Conservation (phyloP, 2,888 invertebrate genomes). For the Ormyrus thymus region DNA sequence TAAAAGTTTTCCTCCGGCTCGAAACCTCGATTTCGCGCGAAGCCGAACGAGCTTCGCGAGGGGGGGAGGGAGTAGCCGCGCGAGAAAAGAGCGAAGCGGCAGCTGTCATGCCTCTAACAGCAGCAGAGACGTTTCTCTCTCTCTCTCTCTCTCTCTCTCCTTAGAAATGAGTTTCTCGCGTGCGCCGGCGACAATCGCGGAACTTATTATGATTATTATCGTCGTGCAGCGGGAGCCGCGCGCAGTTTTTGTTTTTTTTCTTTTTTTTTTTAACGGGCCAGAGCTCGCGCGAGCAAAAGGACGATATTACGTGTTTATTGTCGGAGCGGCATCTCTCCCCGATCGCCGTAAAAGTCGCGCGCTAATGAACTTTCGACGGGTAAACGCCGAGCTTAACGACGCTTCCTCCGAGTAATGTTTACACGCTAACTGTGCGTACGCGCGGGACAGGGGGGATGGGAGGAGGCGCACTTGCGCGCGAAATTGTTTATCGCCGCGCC, state of each 20-base stretch:
- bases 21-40: neutral
- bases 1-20: conserved; percentile 52
- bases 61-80: no score
- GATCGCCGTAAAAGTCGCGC: conserved; percentile 26
- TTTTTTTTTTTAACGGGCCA: conserved; percentile 13
- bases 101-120: conserved; percentile 1
- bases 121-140: conserved; percentile 54
- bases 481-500: neutral
- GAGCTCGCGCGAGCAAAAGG: neutral
- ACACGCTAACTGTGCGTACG: no score
- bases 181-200: neutral
- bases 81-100: neutral
- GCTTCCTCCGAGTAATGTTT: neutral
- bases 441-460: no score
- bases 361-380: conserved; percentile 31
- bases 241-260: no score
- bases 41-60: no score
- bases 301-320: conserved; percentile 39
- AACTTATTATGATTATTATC: no score
- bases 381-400: conserved; percentile 8
- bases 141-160: conserved; percentile 18
- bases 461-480: neutral
- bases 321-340: neutral
- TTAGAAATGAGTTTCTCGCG: conserved; percentile 59
- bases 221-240: no score